Evolutionary conservation across 2,797 vertebrate species (phyloP).

Genomic region (Argyrosomus regius): DNA sequence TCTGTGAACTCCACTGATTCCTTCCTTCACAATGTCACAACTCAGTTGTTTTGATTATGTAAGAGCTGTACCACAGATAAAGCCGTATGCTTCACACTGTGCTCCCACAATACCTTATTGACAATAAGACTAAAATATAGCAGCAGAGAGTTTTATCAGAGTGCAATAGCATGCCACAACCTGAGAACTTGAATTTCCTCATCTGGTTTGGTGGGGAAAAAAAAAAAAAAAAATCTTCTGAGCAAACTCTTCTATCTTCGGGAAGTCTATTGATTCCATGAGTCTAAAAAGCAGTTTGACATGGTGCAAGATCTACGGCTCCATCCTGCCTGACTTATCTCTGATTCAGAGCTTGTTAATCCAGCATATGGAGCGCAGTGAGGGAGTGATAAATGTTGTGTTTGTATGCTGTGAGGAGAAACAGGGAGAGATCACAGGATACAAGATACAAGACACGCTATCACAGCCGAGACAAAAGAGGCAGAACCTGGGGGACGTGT

Average conservation of each 20-base stretch:
- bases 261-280: conserved; percentile 56
- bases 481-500: conserved; percentile 72
- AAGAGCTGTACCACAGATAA: background rate
- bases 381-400: conserved; percentile 71
- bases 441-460: conserved; percentile 67
- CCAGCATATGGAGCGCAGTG: conserved; percentile 56
- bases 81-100: background rate
- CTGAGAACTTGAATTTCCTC: conserved; percentile 19
- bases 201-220: conserved; percentile 3
- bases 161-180: background rate
- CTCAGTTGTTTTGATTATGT: conserved; percentile 29
- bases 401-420: conserved; percentile 61
- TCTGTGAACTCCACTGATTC: background rate
- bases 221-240: conserved; percentile 11
- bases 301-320: conserved; percentile 43
- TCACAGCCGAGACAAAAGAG: conserved; percentile 69
- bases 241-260: conserved; percentile 34
- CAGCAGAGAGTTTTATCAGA: conserved; percentile 20
- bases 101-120: conserved; percentile 33
- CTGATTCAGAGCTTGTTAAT: conserved; percentile 64
- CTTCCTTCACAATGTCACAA: conserved; percentile 6
- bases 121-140: conserved; percentile 40
- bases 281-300: conserved; percentile 52
- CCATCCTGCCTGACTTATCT: conserved; percentile 59
- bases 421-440: conserved; percentile 76